Percentiles rank a stretch among this genome's conserved stretches.
phyloP scores from a whole-genome alignment of 2,113 vertebrate genomes.

The Tachysurus fulvidraco region DNA sequence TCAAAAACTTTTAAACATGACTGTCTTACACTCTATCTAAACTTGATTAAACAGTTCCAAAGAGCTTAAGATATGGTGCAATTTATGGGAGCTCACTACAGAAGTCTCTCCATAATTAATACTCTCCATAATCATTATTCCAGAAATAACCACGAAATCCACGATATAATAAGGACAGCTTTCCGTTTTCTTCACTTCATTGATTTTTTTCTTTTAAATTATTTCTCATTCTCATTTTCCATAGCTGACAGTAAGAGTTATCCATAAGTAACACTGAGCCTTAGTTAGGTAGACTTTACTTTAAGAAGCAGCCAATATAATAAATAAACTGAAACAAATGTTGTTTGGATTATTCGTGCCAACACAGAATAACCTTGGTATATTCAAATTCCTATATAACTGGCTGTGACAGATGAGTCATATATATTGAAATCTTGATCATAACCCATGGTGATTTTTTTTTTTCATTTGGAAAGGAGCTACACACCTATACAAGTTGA shows the following conservation, averaged over 20 bases:
- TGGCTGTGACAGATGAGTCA: not conserved
- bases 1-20: too few relatives aligned
- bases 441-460: not conserved
- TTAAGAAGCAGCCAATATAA: not conserved
- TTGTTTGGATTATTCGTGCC: not conserved
- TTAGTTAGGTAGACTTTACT: not conserved
- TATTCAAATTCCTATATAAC: not conserved
- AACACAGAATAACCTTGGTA: not conserved
- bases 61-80: not conserved
- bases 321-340: not conserved
- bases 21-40: slow-evolving; percentile 50
- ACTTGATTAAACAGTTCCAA: slow-evolving; percentile 64
- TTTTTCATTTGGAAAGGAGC: too few relatives aligned
- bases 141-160: not conserved
- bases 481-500: too few relatives aligned
- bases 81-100: not conserved
- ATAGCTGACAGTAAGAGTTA: not conserved
- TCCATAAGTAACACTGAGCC: not conserved
- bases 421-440: not conserved
- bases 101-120: not conserved
- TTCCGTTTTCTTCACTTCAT: not conserved
- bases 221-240: not conserved
- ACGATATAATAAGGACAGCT: not conserved
- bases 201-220: too few relatives aligned
- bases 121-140: not conserved